Percentiles rank a stretch among this genome's conserved stretches.
phyloP scores from a whole-genome alignment of 2,113 vertebrate species.

The Pyxicephalus adspersus region DNA sequence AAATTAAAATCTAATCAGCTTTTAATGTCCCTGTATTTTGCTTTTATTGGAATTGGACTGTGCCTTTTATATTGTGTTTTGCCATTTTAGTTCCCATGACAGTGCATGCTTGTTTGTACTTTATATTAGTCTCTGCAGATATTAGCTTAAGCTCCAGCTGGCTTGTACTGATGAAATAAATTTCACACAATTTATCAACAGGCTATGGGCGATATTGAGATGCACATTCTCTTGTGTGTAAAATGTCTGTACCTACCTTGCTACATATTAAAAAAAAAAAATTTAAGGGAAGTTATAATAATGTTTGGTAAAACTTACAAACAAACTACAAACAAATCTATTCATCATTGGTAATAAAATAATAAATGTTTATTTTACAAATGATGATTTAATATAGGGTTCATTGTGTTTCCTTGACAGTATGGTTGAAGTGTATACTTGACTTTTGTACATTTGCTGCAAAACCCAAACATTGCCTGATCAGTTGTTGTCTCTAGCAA shows the following conservation, averaged over 20 bases:
- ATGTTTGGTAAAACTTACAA: too few species aligned
- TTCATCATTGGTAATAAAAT: too few species aligned
- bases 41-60: background rate
- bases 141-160: background rate
- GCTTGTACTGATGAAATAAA: background rate
- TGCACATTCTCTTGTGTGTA: background rate
- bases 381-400: too few species aligned
- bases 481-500: too few species aligned
- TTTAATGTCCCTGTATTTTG: background rate
- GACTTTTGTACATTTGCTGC: too few species aligned
- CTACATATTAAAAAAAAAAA: background rate
- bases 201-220: background rate
- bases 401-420: too few species aligned
- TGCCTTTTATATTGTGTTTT: background rate
- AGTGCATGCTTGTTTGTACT: background rate
- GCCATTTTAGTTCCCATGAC: conserved; percentile 2
- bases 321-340: too few species aligned
- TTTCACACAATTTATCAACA: background rate
- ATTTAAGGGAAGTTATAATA: too few species aligned
- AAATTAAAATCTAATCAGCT: background rate
- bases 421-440: too few species aligned
- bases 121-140: background rate
- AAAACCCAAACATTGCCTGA: too few species aligned
- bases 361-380: too few species aligned
- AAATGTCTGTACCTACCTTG: background rate